These are phyloP conservation scores for Coranthus polyacanthus DNA, from an alignment of 2,797 vertebrate species.

Conservation along the genomic window DNA sequence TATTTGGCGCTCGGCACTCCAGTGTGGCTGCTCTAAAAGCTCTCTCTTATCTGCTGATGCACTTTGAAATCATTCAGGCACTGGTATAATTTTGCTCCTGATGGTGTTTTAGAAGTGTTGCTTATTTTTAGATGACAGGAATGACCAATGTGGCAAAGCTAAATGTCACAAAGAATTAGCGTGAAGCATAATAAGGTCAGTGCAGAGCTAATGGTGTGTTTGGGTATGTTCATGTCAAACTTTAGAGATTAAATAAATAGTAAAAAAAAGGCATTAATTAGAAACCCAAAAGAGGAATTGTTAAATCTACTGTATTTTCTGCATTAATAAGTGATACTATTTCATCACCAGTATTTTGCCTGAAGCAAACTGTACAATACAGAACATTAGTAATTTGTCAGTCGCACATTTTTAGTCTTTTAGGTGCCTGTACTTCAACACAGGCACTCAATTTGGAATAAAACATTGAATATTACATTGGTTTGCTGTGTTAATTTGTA, in stretches of 20 bases:
- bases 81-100: slow-evolving; percentile 16
- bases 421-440: too few relatives aligned
- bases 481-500: neutral
- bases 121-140: slow-evolving; percentile 52
- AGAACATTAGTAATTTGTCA: neutral
- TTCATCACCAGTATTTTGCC: slow-evolving; percentile 2
- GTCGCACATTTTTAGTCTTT: neutral
- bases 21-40: slow-evolving; percentile 21
- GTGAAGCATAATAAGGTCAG: slow-evolving; percentile 43
- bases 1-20: slow-evolving; percentile 38
- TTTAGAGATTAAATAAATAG: slow-evolving; percentile 10
- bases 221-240: slow-evolving; percentile 9
- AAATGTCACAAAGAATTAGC: slow-evolving; percentile 55
- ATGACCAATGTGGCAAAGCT: slow-evolving; percentile 40
- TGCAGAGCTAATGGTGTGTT: slow-evolving; percentile 36
- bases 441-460: neutral
- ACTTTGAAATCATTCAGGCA: slow-evolving; percentile 26
- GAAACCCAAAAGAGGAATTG: neutral
- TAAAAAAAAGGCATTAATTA: slow-evolving; percentile 4
- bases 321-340: neutral
- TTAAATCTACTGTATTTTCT: neutral
- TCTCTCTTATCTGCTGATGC: slow-evolving; percentile 23
- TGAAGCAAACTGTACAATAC: neutral
- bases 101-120: slow-evolving; percentile 32
- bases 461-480: neutral